Evolutionary conservation across 1,140 invertebrate genomes (phyloP).

Genomic region (Monomorium pharaonis): DNA sequence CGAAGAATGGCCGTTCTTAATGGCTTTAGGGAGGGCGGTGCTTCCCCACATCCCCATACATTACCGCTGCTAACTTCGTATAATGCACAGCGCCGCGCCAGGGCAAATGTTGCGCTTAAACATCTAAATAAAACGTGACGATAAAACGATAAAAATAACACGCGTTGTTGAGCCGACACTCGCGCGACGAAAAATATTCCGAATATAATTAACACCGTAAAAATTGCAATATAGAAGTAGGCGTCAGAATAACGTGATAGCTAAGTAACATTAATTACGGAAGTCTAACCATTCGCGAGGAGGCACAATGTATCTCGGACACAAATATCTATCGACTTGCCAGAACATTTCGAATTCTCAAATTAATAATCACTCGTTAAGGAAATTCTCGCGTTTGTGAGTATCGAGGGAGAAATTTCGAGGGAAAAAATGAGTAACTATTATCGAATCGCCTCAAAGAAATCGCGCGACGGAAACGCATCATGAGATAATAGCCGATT

Average conservation of each 20-base stretch:
- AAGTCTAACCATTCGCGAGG: neutral
- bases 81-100: neutral
- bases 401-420: constrained; percentile 14
- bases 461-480: constrained; percentile 22
- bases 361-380: neutral
- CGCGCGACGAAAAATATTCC: neutral
- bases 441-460: constrained; percentile 66
- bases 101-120: neutral
- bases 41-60: constrained; percentile 9
- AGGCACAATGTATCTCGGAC: neutral
- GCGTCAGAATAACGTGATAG: neutral
- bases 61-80: constrained; percentile 3
- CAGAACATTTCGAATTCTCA: neutral
- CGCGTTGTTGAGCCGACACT: neutral
- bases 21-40: neutral
- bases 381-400: neutral
- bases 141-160: neutral
- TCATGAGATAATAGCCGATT: constrained; percentile 69
- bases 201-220: neutral
- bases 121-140: neutral
- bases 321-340: neutral
- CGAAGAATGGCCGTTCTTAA: constrained; percentile 31
- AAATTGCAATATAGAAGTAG: neutral
- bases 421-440: constrained; percentile 20
- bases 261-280: neutral